Evolutionary conservation across 1,140 invertebrate genomes (phyloP), one percentile per base, ranked within the genome.

Genomic region (Chelonus insularis): DNA sequence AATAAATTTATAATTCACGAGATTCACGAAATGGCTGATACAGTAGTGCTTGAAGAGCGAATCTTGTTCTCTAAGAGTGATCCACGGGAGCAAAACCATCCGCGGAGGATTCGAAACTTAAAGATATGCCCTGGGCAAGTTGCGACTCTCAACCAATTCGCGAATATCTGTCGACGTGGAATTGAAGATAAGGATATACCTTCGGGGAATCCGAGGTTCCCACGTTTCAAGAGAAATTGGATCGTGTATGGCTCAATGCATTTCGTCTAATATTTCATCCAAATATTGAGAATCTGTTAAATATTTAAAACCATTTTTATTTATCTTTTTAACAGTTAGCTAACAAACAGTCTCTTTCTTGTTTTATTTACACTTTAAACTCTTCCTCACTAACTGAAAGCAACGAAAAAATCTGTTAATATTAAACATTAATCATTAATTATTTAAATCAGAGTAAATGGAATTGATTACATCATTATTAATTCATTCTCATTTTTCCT

Each of bases 121-220:
- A 54, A 45, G 58, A 18, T 14, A 45, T 54, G 50, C 50, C 48
- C n/a, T 5, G 16, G 47, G 58, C 50, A 21, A 43, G 23, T 60
- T 29, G 39, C 34, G 32, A 39, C 11, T 36, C 21, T 37, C 18
- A 39, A 25, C 36, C 48, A 60, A 60, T 60, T 43, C 50, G 37
- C 11, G 50, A 54, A 43, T 60, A 54, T 60, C 25, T 54, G 48
- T 36, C 4, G 4, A 21, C 57, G 29, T 60, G 34, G 25, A 45
- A 60, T 54, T 54, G 50, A 60, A 60, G 48, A 60, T 43, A 32
- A 45, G 23, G 21, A 36, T 12, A 32, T 51, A 11, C 20, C 47
- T 52, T 50, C 2, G 36, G 37, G 57, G 45, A 58, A 48, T 48
- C 14, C 12, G 20, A 50, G 25, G 4, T 58, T 50, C 21, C n/a